Conservation (phyloP, 2,888 invertebrate genomes). For the Epirrita christyi region DNA sequence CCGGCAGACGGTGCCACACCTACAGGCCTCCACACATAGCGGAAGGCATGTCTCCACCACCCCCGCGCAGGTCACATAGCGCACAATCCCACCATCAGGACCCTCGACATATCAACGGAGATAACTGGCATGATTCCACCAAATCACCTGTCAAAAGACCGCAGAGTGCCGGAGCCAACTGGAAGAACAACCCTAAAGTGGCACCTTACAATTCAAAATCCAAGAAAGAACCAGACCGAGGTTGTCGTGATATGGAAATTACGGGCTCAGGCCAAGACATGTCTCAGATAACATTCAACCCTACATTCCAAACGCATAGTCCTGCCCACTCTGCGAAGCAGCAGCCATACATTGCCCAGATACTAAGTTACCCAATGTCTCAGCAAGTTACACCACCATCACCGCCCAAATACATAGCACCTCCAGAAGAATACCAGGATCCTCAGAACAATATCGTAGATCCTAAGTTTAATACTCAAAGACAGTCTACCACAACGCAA, state of each 20-base stretch:
- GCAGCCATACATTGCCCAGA: constrained; percentile 80
- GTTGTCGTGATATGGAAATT: constrained; percentile 57
- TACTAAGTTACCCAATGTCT: constrained; percentile 76
- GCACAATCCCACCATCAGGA: constrained; percentile 71
- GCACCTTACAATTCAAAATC: constrained; percentile 70
- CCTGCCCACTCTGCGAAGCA: constrained; percentile 76
- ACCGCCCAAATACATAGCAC: constrained; percentile 75
- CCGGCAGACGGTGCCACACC: constrained; percentile 56
- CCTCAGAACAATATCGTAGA: constrained; percentile 68
- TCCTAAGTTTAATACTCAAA: constrained; percentile 58
- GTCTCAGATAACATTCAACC: constrained; percentile 79
- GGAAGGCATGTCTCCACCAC: constrained; percentile 75
- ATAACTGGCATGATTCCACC: constrained; percentile 71
- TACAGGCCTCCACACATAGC: constrained; percentile 68
- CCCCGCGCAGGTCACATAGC: constrained; percentile 68
- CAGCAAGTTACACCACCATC: constrained; percentile 78
- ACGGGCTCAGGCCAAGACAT: constrained; percentile 63
- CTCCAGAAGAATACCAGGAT: constrained; percentile 80
- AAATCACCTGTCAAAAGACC: constrained; percentile 78
- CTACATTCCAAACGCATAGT: constrained; percentile 82
- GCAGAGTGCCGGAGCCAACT: constrained; percentile 73
- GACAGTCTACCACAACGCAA: constrained; percentile 50
- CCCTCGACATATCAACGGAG: constrained; percentile 66
- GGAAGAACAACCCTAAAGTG: constrained; percentile 77
- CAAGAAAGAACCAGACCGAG: constrained; percentile 54